Evolutionary conservation across 2,797 vertebrate genomes (phyloP).

Genomic region (Nannoperca australis): DNA sequence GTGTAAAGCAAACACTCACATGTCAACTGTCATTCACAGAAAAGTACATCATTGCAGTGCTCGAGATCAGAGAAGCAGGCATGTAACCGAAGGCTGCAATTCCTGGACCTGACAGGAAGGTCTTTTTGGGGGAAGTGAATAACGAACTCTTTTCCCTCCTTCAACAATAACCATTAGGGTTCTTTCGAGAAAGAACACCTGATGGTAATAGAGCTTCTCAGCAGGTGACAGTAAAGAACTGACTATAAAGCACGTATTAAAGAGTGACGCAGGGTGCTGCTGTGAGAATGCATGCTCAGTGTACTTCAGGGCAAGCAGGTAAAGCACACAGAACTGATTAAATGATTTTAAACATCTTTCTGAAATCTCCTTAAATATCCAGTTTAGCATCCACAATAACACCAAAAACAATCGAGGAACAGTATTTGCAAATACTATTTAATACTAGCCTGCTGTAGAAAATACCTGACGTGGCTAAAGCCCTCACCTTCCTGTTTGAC

Average conservation of each 20-base stretch:
- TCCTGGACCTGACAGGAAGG: slow-evolving; percentile 49
- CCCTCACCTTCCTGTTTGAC: slow-evolving; percentile 15
- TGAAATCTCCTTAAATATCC: slow-evolving; percentile 1
- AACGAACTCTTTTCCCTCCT: slow-evolving; percentile 54
- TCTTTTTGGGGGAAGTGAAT: slow-evolving; percentile 56
- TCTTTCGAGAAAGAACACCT: slow-evolving; percentile 64
- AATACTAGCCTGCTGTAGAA: slow-evolving; percentile 35
- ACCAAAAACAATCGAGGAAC: slow-evolving; percentile 24
- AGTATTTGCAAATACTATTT: slow-evolving; percentile 75
- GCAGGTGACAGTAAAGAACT: slow-evolving; percentile 53
- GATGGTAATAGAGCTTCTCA: slow-evolving; percentile 66
- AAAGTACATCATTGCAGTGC: slow-evolving; percentile 16
- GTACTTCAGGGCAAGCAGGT: slow-evolving; percentile 18
- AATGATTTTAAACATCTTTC: slow-evolving; percentile 32
- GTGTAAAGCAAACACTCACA: slow-evolving; percentile 28
- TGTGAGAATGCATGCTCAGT: slow-evolving; percentile 45
- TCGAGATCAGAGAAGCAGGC: slow-evolving; percentile 22
- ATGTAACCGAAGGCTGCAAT: slow-evolving; percentile 35
- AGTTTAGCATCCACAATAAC: slow-evolving; percentile 16
- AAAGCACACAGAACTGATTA: slow-evolving; percentile 19
- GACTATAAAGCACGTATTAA: slow-evolving; percentile 59
- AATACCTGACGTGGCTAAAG: slow-evolving; percentile 27
- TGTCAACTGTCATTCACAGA: slow-evolving; percentile 33
- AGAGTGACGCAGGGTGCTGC: slow-evolving; percentile 29
- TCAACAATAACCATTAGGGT: slow-evolving; percentile 61